These are phyloP conservation scores for Prorops nasuta DNA, from an alignment of 1,140 invertebrate genomes.

Conservation along the genomic window DNA sequence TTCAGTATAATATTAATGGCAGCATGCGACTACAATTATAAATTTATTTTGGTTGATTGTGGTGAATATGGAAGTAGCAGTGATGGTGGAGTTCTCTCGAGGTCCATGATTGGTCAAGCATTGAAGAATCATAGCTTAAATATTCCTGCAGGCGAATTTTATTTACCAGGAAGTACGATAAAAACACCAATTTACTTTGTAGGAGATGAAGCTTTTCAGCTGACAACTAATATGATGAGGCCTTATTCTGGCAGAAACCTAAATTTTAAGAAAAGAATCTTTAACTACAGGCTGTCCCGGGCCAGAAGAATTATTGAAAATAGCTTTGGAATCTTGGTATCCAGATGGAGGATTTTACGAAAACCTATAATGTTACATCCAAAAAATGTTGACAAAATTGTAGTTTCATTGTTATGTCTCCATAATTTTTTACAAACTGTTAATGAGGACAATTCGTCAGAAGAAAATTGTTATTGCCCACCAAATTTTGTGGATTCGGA, in stretches of 20 bases:
- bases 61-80: too few relatives aligned
- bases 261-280: background rate
- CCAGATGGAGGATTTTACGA: background rate
- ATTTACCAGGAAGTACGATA: background rate
- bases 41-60: too few relatives aligned
- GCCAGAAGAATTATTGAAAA: slow-evolving; percentile 2
- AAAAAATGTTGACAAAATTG: too few relatives aligned
- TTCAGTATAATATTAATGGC: slow-evolving; percentile 31
- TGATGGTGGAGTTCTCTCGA: background rate
- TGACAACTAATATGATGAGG: background rate
- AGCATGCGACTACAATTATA: background rate
- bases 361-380: too few relatives aligned
- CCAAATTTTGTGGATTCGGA: too few relatives aligned
- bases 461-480: too few relatives aligned
- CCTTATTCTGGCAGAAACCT: background rate
- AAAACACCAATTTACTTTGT: background rate
- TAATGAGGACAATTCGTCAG: too few relatives aligned
- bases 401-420: too few relatives aligned
- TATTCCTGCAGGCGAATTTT: background rate
- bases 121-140: background rate
- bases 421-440: too few relatives aligned
- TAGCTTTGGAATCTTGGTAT: background rate
- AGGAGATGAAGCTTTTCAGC: background rate
- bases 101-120: background rate
- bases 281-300: slow-evolving; percentile 1